Evolutionary conservation across 2,888 invertebrate species (phyloP).

Genomic region (Molorchus minor): DNA sequence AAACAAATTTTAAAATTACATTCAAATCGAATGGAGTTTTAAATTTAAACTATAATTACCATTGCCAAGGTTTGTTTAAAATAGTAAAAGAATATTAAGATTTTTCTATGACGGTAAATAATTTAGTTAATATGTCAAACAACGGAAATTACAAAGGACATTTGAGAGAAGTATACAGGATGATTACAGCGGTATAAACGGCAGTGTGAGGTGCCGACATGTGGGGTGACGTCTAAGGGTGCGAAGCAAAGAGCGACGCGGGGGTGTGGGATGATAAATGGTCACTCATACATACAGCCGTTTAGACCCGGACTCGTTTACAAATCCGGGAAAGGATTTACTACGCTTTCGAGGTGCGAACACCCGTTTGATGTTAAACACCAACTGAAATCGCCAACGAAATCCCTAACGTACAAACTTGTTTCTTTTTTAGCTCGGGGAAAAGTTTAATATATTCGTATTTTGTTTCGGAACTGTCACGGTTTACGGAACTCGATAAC

Average conservation of each 20-base stretch:
- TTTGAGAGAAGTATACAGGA: constrained; percentile 32
- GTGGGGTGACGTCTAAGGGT: constrained; percentile 45
- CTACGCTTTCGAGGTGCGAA: constrained; percentile 58
- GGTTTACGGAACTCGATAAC: constrained; percentile 32
- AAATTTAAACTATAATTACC: too few relatives aligned
- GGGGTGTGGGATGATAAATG: constrained; percentile 62
- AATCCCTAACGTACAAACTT: constrained; percentile 51
- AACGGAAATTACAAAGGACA: neutral
- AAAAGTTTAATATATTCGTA: constrained; percentile 48
- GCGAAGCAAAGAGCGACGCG: constrained; percentile 48
- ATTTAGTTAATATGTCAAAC: neutral
- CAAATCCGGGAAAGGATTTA: constrained; percentile 64
- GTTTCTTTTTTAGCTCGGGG: constrained; percentile 43
- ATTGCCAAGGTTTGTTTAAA: too few relatives aligned
- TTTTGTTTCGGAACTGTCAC: constrained; percentile 44
- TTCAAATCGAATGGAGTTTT: too few relatives aligned
- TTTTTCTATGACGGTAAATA: too few relatives aligned
- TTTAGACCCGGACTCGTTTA: constrained; percentile 61
- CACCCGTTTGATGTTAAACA: constrained; percentile 55
- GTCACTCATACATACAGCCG: constrained; percentile 62
- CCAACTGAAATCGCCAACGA: constrained; percentile 46
- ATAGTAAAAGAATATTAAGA: too few relatives aligned
- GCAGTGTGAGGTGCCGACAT: constrained; percentile 37
- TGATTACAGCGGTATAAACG: constrained; percentile 26
- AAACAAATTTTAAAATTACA: too few relatives aligned